Conservation (phyloP, 1,140 invertebrate genomes). For the Aethina tumida region DNA sequence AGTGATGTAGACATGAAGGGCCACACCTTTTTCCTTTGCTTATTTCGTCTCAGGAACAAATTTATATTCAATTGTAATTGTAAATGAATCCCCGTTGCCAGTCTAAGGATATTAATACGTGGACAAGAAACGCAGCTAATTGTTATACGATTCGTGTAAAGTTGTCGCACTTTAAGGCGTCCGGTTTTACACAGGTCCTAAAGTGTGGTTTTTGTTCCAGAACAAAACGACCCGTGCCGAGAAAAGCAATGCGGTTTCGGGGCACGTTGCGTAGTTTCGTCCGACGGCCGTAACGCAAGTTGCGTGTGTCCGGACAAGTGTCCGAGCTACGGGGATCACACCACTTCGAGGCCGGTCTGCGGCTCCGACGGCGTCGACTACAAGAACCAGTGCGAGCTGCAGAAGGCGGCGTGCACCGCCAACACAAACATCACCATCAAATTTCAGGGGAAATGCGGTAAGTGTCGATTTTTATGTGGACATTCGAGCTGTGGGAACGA, state of each 20-base stretch:
- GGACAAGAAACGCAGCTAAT: no score
- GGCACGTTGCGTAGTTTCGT: slow-evolving; percentile 60
- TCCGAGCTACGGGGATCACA: slow-evolving; percentile 69
- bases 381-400: slow-evolving; percentile 70
- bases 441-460: slow-evolving; percentile 83
- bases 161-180: no score
- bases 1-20: no score
- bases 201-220: slow-evolving; percentile 42
- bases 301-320: slow-evolving; percentile 69
- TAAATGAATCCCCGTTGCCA: no score
- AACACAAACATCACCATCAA: slow-evolving; percentile 73
- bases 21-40: no score
- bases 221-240: slow-evolving; percentile 66
- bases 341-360: slow-evolving; percentile 62
- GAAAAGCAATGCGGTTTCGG: slow-evolving; percentile 64
- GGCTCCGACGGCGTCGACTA: slow-evolving; percentile 66
- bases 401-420: slow-evolving; percentile 60
- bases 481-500: no score
- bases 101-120: no score
- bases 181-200: neutral
- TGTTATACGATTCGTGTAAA: no score
- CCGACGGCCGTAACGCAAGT: slow-evolving; percentile 61
- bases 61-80: no score
- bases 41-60: no score
- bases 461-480: slow-evolving; percentile 41